Evolutionary conservation across 2,888 invertebrate species (phyloP), one percentile per base, ranked within the genome.

Genomic region (Tineola bisselliella): DNA sequence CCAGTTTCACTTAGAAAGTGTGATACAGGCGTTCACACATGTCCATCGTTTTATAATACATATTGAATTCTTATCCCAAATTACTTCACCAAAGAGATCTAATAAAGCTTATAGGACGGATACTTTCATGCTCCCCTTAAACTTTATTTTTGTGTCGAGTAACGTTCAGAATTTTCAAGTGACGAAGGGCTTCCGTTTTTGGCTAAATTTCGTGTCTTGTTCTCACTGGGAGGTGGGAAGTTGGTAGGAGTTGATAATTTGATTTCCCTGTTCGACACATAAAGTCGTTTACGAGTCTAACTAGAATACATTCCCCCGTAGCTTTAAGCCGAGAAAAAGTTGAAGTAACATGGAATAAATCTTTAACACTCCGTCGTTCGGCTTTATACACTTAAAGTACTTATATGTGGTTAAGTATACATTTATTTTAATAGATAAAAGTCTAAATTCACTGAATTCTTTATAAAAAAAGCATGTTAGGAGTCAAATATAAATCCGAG

Each of bases 191-290:
- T 52, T 58, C 61, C 71, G 74, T 74, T 75, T 74, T 66, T 71
- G 73, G 70, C 71, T 74, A 72, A 77, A 79, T 81, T 80, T 77
- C 61, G 74, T 74, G 75, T 76, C 75, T 75, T 73, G 72, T 74
- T 70, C 67, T 68, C 69, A 67, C 66, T 71, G 71, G 71, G 76
- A 81, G 82, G 82, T 82, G 78, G 72, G 70, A 84, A 82, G 79
- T 81, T 81, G 79, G 79, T 84, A 84, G 70, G 83, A 82, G 79
- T 81, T 81, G 79, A 80, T 84, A 84, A 87, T 86, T 87, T 81
- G 80, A 84, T 86, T 86, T 81, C 77, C 79, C 75, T 79, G 79
- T 84, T 80, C 78, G 77, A 84, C 82, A 84, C 82, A 81, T 81
- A 81, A 83, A 81, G 77, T 82, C 82, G 81, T 84, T 84, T 83